phyloP scores from a whole-genome alignment of 1,140 invertebrate genomes.

The Trachymyrmex septentrionalis region DNA sequence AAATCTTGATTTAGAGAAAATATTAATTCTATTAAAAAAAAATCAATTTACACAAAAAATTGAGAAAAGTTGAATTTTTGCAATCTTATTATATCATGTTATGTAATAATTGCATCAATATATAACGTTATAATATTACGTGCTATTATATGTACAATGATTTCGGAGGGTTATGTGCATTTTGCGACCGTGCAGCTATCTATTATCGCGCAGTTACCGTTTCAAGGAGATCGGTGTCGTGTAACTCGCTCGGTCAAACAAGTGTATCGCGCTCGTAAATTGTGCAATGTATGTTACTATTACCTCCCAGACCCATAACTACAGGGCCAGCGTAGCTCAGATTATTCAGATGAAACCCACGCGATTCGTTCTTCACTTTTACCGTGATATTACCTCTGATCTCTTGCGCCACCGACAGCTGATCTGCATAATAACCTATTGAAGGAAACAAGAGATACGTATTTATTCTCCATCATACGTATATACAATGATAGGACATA shows the following conservation, averaged over 20 bases:
- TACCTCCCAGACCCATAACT: conserved; percentile 97
- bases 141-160: neutral
- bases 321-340: conserved; percentile 96
- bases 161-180: conserved; percentile 3
- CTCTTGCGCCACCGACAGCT: conserved; percentile 92
- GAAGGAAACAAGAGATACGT: conserved; percentile 26
- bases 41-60: neutral
- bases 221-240: conserved; percentile 1
- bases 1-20: neutral
- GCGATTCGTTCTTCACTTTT: conserved; percentile 92
- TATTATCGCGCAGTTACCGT: conserved; percentile 16
- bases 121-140: neutral
- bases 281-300: conserved; percentile 62
- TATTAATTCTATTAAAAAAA: conserved; percentile 7
- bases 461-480: neutral
- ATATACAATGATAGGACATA: conserved; percentile 1
- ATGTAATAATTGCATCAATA: neutral
- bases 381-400: conserved; percentile 92
- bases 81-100: conserved; percentile 2
- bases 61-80: neutral
- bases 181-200: conserved; percentile 2
- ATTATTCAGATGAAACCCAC: conserved; percentile 95
- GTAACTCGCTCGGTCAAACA: neutral
- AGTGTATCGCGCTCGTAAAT: conserved; percentile 5
- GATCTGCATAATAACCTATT: conserved; percentile 93